A percentile compares a stretch with the other conserved stretches of the same genome.
Conservation (phyloP, 2,888 invertebrate genomes). For the Crossocerus cetratus region DNA sequence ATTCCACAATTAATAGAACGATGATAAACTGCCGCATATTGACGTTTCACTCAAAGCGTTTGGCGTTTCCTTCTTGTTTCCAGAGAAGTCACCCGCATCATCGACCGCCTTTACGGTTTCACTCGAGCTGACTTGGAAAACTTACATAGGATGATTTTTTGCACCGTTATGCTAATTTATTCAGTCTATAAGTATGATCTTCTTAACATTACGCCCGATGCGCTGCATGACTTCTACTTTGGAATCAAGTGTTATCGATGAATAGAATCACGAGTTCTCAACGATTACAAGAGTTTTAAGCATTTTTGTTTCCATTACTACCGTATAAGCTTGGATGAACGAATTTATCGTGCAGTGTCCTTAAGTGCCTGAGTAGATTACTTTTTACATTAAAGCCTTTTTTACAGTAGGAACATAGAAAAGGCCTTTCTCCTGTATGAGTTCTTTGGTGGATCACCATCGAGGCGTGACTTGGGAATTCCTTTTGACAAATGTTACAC, state of each 20-base stretch:
- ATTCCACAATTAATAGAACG: not conserved
- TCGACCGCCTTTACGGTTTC: no score
- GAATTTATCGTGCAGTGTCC: constrained; percentile 86
- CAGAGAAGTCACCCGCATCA: no score
- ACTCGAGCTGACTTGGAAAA: no score
- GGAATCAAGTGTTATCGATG: constrained; percentile 42
- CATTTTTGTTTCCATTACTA: constrained; percentile 74
- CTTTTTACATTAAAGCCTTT: constrained; percentile 90
- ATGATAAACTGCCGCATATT: no score
- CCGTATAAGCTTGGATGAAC: constrained; percentile 77
- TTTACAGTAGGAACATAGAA: constrained; percentile 85
- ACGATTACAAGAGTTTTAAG: constrained; percentile 61
- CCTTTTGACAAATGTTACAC: constrained; percentile 85
- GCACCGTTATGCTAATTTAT: constrained; percentile 28
- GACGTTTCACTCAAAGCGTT: no score
- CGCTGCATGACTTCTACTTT: constrained; percentile 40
- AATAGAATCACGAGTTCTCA: constrained; percentile 20
- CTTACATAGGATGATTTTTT: no score
- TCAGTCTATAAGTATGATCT: constrained; percentile 50
- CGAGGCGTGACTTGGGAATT: constrained; percentile 87
- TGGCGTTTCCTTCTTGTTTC: no score
- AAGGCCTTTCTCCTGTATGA: constrained; percentile 87
- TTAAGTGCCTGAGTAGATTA: constrained; percentile 85
- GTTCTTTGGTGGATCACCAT: constrained; percentile 88
- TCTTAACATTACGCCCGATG: constrained; percentile 40